These are phyloP conservation scores for Globicephala melas DNA, from an alignment of 2,113 vertebrate genomes.

Conservation along the genomic window DNA sequence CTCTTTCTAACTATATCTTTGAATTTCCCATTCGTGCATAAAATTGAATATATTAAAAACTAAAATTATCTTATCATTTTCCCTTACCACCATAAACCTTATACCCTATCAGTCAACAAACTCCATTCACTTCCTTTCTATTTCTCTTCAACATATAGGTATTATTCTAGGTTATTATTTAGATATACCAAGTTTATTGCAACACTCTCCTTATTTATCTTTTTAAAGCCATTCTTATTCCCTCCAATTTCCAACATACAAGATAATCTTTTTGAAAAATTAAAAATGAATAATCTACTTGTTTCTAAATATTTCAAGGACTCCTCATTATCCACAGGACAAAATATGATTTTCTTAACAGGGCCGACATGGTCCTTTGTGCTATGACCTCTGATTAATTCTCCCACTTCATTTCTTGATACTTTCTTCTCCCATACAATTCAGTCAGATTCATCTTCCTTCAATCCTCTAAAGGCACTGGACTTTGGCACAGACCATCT, in stretches of 20 bases:
- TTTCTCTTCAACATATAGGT: background rate
- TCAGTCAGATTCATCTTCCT: background rate
- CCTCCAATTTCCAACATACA: background rate
- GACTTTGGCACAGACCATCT: background rate
- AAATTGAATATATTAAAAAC: constrained; percentile 13
- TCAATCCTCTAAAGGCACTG: background rate
- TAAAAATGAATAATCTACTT: background rate
- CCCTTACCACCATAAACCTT: background rate
- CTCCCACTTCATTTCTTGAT: background rate
- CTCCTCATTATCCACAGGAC: background rate
- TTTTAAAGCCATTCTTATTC: background rate
- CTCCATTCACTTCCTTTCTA: background rate
- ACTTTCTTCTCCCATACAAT: background rate
- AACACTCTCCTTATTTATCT: background rate
- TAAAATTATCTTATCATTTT: background rate
- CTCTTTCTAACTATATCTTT: background rate
- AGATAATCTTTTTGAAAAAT: background rate
- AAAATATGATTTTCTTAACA: background rate
- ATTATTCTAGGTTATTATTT: background rate
- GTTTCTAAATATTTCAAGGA: background rate
- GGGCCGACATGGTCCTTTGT: background rate
- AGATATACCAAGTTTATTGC: background rate
- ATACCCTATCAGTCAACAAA: background rate
- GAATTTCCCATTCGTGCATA: background rate
- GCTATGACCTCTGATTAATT: background rate